Conservation (phyloP, 2,888 invertebrate species). For the Watsonalla cultraria region DNA sequence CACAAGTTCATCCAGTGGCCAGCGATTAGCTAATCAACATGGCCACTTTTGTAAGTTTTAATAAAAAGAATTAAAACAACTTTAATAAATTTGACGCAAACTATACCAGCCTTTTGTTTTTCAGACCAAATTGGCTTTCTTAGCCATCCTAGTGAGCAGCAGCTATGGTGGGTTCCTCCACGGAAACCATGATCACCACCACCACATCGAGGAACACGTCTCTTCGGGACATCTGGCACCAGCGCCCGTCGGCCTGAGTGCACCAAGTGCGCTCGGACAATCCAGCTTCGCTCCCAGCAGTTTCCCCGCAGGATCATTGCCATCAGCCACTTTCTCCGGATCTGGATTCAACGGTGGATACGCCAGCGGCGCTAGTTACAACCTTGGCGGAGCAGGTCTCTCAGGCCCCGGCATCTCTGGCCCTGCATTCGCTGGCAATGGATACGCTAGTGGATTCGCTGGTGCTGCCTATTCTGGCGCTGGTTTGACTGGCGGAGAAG, state of each 20-base stretch:
- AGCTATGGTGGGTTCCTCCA: constrained; percentile 54
- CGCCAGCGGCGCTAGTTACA: constrained; percentile 3
- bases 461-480: constrained; percentile 11
- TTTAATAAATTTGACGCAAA: not conserved
- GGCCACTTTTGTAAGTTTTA: constrained; percentile 71
- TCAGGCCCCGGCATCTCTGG: constrained; percentile 9
- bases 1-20: constrained; percentile 60
- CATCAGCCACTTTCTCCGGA: constrained; percentile 61
- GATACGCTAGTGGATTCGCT: constrained; percentile 1
- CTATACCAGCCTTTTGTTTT: constrained; percentile 25
- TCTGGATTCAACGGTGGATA: constrained; percentile 22
- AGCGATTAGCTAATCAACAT: constrained; percentile 74
- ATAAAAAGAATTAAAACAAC: constrained; percentile 2
- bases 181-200: constrained; percentile 27
- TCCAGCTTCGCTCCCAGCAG: constrained; percentile 67
- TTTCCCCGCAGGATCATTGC: constrained; percentile 62
- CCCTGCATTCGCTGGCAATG: constrained; percentile 3
- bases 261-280: constrained; percentile 18
- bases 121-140: constrained; percentile 64
- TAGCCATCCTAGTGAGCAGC: constrained; percentile 65
- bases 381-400: constrained; percentile 5
- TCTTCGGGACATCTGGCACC: constrained; percentile 13
- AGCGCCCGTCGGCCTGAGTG: constrained; percentile 11
- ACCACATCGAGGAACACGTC: constrained; percentile 18
- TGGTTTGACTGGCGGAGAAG: constrained; percentile 25